Evolutionary conservation across 2,888 invertebrate genomes (phyloP).

Genomic region (Heliconius ismenius): DNA sequence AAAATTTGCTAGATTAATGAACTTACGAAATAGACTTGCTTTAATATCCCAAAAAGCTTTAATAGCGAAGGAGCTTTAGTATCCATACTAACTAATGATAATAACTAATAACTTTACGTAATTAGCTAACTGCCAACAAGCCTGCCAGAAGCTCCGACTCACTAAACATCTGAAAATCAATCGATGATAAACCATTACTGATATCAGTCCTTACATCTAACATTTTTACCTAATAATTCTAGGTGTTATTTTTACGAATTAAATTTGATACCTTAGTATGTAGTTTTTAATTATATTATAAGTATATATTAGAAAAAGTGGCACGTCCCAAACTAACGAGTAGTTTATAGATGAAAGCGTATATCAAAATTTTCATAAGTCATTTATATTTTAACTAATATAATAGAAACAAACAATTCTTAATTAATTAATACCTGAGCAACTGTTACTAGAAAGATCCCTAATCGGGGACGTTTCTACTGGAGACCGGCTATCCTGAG

Average conservation of each 20-base stretch:
- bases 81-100: constrained; percentile 24
- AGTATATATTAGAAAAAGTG: not conserved
- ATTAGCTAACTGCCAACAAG: constrained; percentile 45
- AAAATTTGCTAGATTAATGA: constrained; percentile 1
- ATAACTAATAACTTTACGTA: constrained; percentile 28
- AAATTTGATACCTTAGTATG: not conserved
- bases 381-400: not conserved
- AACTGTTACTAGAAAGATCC: constrained; percentile 43
- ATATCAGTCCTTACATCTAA: constrained; percentile 31
- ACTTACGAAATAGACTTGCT: constrained; percentile 7
- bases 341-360: constrained; percentile 1
- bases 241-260: not conserved
- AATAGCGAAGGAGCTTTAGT: not conserved
- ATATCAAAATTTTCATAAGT: not conserved
- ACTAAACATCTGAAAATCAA: constrained; percentile 50
- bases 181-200: constrained; percentile 45
- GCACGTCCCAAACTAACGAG: constrained; percentile 13
- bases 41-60: constrained; percentile 10
- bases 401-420: constrained; percentile 12
- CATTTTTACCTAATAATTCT: constrained; percentile 6
- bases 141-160: constrained; percentile 50
- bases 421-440: constrained; percentile 41
- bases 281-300: not conserved
- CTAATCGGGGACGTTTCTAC: constrained; percentile 44
- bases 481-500: constrained; percentile 39